A percentile compares a stretch with the other conserved stretches of the same genome.
These are phyloP conservation scores for Leucophenga maculata DNA, from an alignment of 2,888 invertebrate genomes.

Conservation along the genomic window DNA sequence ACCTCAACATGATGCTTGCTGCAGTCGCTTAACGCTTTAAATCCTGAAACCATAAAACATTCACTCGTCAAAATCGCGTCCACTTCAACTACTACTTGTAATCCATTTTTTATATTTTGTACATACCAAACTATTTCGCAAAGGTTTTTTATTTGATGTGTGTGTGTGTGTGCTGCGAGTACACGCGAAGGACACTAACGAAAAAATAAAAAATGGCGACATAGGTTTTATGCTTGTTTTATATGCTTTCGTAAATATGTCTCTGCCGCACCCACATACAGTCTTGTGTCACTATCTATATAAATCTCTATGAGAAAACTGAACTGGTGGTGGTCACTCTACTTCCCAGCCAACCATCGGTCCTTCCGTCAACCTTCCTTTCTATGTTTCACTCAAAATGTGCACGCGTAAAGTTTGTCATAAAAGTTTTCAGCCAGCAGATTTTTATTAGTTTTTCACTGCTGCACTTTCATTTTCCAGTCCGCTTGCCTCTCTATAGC, in stretches of 20 bases:
- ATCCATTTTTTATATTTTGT: too few species aligned
- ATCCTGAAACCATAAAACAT: too few species aligned
- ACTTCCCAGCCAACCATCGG: background rate
- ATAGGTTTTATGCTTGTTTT: constrained; percentile 5
- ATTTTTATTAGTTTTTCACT: constrained; percentile 65
- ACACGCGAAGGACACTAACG: background rate
- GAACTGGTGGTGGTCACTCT: background rate
- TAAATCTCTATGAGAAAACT: constrained; percentile 1
- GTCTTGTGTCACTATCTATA: background rate
- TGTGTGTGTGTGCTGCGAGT: too few species aligned
- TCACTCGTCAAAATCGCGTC: too few species aligned
- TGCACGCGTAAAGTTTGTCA: constrained; percentile 55
- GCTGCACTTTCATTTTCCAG: constrained; percentile 54
- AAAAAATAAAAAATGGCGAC: background rate
- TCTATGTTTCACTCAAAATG: constrained; percentile 44
- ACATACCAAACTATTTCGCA: too few species aligned
- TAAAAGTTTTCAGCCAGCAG: constrained; percentile 56
- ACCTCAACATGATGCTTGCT: too few species aligned
- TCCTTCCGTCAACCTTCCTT: constrained; percentile 28
- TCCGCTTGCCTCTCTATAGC: constrained; percentile 50
- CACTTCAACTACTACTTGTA: too few species aligned
- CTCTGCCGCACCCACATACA: background rate
- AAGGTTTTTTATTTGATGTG: too few species aligned
- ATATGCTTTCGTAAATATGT: constrained; percentile 1
- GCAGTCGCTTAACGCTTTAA: too few species aligned